Evolutionary conservation across 2,797 vertebrate species (phyloP).

Genomic region (Clarias fuscus): DNA sequence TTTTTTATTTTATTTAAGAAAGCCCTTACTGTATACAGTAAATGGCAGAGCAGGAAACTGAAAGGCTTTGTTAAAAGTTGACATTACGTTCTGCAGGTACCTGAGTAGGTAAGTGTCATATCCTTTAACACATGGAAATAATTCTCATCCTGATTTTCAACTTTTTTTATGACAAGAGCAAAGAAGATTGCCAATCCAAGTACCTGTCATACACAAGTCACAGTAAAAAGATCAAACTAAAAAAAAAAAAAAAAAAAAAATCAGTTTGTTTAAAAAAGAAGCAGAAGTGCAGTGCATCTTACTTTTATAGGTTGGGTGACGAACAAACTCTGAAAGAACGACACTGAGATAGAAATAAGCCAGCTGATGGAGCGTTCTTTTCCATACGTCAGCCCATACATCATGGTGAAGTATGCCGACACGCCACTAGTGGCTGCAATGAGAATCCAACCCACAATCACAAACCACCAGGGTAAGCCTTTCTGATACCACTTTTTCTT

Average conservation of each 20-base stretch:
- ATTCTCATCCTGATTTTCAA: slow-evolving; percentile 82
- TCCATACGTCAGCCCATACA: slow-evolving; percentile 91
- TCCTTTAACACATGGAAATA: slow-evolving; percentile 72
- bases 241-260: neutral
- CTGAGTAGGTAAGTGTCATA: slow-evolving; percentile 29
- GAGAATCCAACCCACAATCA: slow-evolving; percentile 88
- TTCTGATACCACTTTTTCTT: slow-evolving; percentile 67
- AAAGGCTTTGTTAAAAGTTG: neutral
- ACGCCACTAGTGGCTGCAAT: slow-evolving; percentile 82
- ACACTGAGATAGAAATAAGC: slow-evolving; percentile 92
- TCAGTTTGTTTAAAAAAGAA: too few relatives aligned
- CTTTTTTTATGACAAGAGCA: slow-evolving; percentile 87
- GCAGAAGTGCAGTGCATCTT: too few relatives aligned
- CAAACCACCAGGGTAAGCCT: slow-evolving; percentile 93
- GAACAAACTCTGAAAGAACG: slow-evolving; percentile 92
- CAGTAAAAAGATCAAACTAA: neutral
- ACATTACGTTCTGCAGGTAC: slow-evolving; percentile 12
- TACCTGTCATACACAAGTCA: slow-evolving; percentile 73
- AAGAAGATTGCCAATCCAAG: slow-evolving; percentile 94
- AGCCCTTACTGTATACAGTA: neutral
- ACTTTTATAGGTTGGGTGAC: slow-evolving; percentile 95
- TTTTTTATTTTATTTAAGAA: neutral
- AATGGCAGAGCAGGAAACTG: neutral
- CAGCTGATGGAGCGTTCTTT: slow-evolving; percentile 90
- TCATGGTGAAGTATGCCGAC: slow-evolving; percentile 91